Base-by-base conservation (phyloP, 2,113 vertebrate genomes). In the Penelope pileata region DNA sequence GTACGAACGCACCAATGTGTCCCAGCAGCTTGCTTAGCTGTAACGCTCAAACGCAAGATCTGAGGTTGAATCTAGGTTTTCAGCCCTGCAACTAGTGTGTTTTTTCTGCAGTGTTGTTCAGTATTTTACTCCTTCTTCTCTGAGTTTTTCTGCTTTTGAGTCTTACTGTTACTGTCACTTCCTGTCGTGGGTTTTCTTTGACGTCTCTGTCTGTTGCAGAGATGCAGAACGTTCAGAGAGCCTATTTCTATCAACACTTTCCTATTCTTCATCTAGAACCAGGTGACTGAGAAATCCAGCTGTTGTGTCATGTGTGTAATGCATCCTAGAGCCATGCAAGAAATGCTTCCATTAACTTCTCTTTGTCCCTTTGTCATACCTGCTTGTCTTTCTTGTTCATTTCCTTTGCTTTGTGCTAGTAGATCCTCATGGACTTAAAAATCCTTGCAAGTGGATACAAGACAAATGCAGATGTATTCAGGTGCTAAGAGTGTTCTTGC, bases 181-280 rank as follows among this genome's bases (percentile, higher is more conserved):
- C 94, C 91, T 96, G 70, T 96, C 93, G 94, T 97, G 94, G 97
- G 98, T 97, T 97, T 98, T 98, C 97, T 97, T 96, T 98, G 97
- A 98, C 92, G 94, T 97, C 97, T 97, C 97, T 98, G 97, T 97
- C 97, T 98, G 97, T 98, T 98, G 97, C 99, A 99, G 99, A 99
- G 98, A 97, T 99, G 97, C 98, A 98, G 98, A 98, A 95, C 96
- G 98, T 98, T 98, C 99, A 99, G 98, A 99, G 98, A 99, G 99
- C 98, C 97, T 99, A 99, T 99, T 99, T 99, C 98, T 99, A 99
- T 97, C 97, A 97, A 89, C 98, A 97, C 96, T 98, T 98, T 98
- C 98, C 98, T 96, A 97, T 98, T 98, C 98, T 98, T 97, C 98
- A 98, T 97, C 97, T 98, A 98, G 98, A 99, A 98, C 98, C 99